Evolutionary conservation across 1,140 invertebrate species (phyloP).

Genomic region (Drosophila triauraria): DNA sequence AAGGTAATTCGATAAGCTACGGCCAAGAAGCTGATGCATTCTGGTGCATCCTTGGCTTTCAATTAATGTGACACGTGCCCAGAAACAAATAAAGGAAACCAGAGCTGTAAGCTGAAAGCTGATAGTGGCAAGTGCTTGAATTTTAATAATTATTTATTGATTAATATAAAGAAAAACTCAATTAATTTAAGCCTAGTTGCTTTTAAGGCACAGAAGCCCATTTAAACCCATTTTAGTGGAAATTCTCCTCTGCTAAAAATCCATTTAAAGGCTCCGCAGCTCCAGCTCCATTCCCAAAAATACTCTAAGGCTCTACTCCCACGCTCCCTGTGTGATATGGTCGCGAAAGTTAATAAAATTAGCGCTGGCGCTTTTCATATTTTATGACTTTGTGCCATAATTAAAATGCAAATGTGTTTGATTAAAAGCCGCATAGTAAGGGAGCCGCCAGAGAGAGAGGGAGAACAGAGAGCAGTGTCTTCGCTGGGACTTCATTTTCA

Average conservation of each 20-base stretch:
- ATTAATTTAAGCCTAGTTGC: neutral
- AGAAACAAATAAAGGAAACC: neutral
- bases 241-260: neutral
- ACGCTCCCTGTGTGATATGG: conserved; percentile 20
- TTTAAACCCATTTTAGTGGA: neutral
- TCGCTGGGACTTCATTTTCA: conserved; percentile 6
- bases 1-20: conserved; percentile 19
- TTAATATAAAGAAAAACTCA: neutral
- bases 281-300: neutral
- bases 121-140: neutral
- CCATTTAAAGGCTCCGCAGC: neutral
- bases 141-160: too few relatives aligned
- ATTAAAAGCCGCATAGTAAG: conserved; percentile 41
- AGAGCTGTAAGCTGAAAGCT: neutral
- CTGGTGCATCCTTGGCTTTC: neutral
- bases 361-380: conserved; percentile 47
- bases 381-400: conserved; percentile 53
- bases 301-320: neutral
- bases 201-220: too few relatives aligned
- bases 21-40: neutral
- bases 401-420: conserved; percentile 61
- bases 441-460: neutral
- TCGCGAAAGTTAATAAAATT: conserved; percentile 52
- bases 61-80: conserved; percentile 15
- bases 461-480: neutral